Evolutionary conservation across 2,797 vertebrate species (phyloP).

Genomic region (Galago senegalensis): DNA sequence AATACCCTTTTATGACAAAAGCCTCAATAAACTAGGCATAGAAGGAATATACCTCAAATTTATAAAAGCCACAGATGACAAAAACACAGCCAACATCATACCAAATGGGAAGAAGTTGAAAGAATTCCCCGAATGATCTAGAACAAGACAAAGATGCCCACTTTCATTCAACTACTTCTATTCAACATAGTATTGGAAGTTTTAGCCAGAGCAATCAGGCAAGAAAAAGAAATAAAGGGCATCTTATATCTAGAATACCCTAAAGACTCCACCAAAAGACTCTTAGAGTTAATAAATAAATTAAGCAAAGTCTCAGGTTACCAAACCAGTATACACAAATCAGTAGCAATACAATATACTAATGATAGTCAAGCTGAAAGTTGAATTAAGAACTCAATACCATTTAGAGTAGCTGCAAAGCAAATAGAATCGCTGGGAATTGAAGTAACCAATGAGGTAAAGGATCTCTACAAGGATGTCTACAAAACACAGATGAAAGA

Average conservation of each 20-base stretch:
- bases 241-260: not conserved
- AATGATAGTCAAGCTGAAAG: not conserved
- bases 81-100: not conserved
- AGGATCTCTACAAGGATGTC: not conserved
- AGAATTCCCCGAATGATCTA: not conserved
- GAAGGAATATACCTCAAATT: not conserved
- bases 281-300: not conserved
- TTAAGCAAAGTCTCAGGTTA: not conserved
- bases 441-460: not conserved
- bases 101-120: not conserved
- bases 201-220: not conserved
- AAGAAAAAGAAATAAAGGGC: not conserved
- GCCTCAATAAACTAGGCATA: not conserved
- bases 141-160: not conserved
- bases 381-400: not conserved
- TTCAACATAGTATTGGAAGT: not conserved
- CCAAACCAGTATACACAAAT: not conserved
- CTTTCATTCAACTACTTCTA: not conserved
- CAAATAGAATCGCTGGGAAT: not conserved
- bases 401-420: not conserved
- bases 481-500: not conserved
- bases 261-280: not conserved
- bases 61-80: not conserved
- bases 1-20: not conserved
- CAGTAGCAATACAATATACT: not conserved